These are phyloP conservation scores for Rhombomys opimus DNA, from an alignment of 2,113 vertebrate genomes.

Conservation along the genomic window DNA sequence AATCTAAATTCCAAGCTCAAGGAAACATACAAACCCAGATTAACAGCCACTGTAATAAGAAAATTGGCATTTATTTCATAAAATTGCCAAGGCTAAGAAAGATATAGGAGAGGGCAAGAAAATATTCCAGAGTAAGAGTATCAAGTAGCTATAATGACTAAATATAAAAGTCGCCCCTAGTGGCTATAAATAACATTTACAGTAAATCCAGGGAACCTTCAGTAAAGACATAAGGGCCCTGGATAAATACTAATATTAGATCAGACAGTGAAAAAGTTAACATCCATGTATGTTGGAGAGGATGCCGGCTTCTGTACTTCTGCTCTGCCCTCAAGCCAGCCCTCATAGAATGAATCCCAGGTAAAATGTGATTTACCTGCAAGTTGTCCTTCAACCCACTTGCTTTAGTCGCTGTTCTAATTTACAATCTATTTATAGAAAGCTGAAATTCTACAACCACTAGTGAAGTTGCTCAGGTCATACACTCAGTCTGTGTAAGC, in stretches of 20 bases:
- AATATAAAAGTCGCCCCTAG: neutral
- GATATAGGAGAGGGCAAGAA: neutral
- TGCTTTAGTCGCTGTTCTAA: constrained; percentile 19
- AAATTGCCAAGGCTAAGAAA: neutral
- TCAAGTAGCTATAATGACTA: too few species aligned
- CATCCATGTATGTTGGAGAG: neutral
- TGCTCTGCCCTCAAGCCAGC: neutral
- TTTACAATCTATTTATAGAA: constrained; percentile 44
- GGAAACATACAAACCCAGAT: neutral
- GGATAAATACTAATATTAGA: neutral
- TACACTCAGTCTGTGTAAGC: neutral
- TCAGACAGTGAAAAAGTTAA: neutral
- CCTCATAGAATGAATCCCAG: neutral
- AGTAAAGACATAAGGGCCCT: neutral
- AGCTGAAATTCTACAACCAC: constrained; percentile 43
- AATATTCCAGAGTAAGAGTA: neutral
- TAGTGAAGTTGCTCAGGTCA: constrained; percentile 10
- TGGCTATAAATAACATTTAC: neutral
- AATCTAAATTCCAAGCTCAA: neutral
- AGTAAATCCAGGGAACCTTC: neutral
- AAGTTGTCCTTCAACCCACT: constrained; percentile 56
- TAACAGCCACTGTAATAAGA: neutral
- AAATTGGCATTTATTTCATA: neutral
- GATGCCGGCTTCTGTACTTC: neutral
- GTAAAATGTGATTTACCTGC: constrained; percentile 33